phyloP scores from a whole-genome alignment of 2,888 invertebrate genomes.

The Frankliniella fusca region DNA sequence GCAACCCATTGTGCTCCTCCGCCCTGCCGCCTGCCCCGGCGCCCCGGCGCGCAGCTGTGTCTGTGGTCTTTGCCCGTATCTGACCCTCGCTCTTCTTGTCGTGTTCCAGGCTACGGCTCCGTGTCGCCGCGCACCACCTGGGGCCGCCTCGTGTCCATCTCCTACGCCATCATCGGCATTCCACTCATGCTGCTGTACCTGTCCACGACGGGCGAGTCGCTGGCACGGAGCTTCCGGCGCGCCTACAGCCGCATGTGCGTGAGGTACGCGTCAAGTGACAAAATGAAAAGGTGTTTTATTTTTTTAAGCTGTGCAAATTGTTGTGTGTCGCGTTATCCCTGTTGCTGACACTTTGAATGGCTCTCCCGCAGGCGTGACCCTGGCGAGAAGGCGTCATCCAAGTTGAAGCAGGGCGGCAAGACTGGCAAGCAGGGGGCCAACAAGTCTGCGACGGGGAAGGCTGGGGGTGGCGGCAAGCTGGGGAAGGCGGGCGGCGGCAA shows the following conservation, averaged over 20 bases:
- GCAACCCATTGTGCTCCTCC: neutral
- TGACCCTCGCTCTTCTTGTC: constrained; percentile 6
- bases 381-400: neutral
- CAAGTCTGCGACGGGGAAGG: constrained; percentile 13
- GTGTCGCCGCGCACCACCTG: constrained; percentile 74
- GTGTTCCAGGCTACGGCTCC: constrained; percentile 72
- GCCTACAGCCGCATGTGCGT: constrained; percentile 59
- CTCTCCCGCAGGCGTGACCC: neutral
- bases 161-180: constrained; percentile 81
- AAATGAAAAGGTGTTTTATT: too few species aligned
- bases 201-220: constrained; percentile 78
- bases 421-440: neutral
- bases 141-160: constrained; percentile 76
- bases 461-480: neutral
- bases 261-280: constrained; percentile 43
- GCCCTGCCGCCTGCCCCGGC: neutral
- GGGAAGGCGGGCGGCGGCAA: constrained; percentile 42
- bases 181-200: constrained; percentile 84
- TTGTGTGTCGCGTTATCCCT: too few species aligned
- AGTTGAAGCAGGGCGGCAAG: constrained; percentile 16
- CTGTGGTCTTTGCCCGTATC: neutral
- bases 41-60: too few species aligned
- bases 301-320: too few species aligned
- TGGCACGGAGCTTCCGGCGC: constrained; percentile 73
- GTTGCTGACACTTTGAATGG: too few species aligned